Conservation (phyloP, 2,113 vertebrate species). For the Nestor notabilis region DNA sequence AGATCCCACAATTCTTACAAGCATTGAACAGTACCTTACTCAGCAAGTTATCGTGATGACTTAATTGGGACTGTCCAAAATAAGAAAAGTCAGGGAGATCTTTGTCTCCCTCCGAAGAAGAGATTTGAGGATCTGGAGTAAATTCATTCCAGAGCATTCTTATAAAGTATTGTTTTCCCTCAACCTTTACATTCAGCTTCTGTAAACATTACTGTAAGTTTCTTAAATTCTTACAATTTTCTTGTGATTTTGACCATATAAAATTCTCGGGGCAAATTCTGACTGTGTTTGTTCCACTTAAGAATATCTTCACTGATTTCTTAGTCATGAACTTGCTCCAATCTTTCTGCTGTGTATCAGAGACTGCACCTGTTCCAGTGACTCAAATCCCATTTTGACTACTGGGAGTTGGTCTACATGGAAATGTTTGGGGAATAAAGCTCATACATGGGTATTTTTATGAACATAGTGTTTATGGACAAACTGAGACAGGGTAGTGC, state of each 20-base stretch:
- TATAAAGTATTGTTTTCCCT: neutral
- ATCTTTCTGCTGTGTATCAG: neutral
- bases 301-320: neutral
- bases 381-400: neutral
- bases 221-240: neutral
- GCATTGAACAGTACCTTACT: neutral
- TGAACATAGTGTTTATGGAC: neutral
- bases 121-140: neutral
- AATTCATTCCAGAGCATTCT: neutral
- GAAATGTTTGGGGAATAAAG: neutral
- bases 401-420: neutral
- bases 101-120: neutral
- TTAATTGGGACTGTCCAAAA: neutral
- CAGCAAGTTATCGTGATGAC: neutral
- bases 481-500: fast-evolving
- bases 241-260: neutral
- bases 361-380: neutral
- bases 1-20: neutral
- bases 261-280: neutral
- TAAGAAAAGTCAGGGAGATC: neutral
- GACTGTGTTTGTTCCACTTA: neutral
- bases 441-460: neutral
- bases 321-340: neutral
- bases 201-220: neutral
- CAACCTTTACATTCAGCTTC: neutral